phyloP scores from a whole-genome alignment of 2,888 invertebrate species.

The Bibio marci region DNA sequence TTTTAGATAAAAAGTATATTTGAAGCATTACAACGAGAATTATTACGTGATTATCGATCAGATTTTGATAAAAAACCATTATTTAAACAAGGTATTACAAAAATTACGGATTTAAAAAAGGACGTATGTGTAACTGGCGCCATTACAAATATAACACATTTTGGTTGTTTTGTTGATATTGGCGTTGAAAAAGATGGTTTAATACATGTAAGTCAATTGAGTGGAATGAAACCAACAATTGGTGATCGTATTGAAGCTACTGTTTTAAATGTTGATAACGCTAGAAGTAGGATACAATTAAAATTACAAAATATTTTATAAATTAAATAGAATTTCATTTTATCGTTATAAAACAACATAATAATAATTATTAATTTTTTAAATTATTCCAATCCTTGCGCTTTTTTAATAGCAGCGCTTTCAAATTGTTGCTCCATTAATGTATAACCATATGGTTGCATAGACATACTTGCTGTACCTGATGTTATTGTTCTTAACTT shows the following conservation, averaged over 20 bases:
- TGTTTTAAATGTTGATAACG: conserved; percentile 38
- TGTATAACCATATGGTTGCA: conserved; percentile 71
- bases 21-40: conserved; percentile 41
- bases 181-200: conserved; percentile 56
- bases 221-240: conserved; percentile 36
- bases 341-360: too few species aligned
- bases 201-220: conserved; percentile 45
- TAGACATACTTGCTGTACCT: conserved; percentile 72
- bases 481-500: conserved; percentile 71
- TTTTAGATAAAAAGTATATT: conserved; percentile 28
- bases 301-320: conserved; percentile 30
- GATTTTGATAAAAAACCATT: conserved; percentile 49
- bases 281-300: conserved; percentile 38
- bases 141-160: conserved; percentile 70
- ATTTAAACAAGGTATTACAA: conserved; percentile 55
- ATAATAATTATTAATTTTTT: too few species aligned
- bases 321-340: too few species aligned
- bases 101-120: conserved; percentile 42
- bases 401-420: conserved; percentile 42
- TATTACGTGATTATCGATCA: conserved; percentile 54
- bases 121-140: conserved; percentile 54
- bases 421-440: conserved; percentile 52
- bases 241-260: conserved; percentile 53
- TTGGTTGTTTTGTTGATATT: conserved; percentile 83
- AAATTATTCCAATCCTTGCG: conserved; percentile 25